Conservation (phyloP, 2,797 vertebrate genomes). For the Siniperca undulata region DNA sequence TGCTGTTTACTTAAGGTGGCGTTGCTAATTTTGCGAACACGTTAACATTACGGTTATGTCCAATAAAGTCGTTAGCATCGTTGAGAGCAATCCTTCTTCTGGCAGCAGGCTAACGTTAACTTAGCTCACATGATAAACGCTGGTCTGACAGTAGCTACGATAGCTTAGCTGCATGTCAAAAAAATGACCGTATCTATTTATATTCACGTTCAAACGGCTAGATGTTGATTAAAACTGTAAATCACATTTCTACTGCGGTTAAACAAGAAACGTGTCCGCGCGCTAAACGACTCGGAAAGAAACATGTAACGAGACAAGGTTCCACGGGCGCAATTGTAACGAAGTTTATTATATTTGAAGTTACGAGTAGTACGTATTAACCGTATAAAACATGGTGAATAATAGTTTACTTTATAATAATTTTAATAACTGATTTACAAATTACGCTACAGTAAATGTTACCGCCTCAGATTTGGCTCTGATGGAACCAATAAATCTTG, state of each 20-base stretch:
- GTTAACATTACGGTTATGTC: conserved; percentile 4
- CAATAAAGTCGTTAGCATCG: conserved; percentile 49
- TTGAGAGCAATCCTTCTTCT: background rate
- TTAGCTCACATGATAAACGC: background rate
- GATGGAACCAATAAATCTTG: background rate
- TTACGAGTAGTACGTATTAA: rapidly evolving
- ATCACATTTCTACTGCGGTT: background rate
- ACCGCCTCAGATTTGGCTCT: background rate
- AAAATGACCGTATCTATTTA: background rate
- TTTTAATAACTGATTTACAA: background rate
- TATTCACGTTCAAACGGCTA: rapidly evolving
- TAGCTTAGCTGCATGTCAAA: background rate
- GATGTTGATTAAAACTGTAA: background rate
- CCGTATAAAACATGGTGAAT: rapidly evolving
- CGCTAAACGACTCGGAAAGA: conserved; percentile 17
- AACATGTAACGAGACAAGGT: conserved; percentile 36
- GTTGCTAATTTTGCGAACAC: conserved; percentile 11
- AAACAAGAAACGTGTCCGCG: conserved; percentile 15
- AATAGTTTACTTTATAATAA: rapidly evolving
- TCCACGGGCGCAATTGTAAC: conserved; percentile 24
- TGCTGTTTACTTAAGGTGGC: background rate
- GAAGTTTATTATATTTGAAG: rapidly evolving
- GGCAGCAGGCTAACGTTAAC: background rate
- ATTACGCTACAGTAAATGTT: background rate
- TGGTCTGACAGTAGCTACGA: background rate